Evolutionary conservation across 2,888 invertebrate species (phyloP).

Genomic region (Prosapia bicincta): DNA sequence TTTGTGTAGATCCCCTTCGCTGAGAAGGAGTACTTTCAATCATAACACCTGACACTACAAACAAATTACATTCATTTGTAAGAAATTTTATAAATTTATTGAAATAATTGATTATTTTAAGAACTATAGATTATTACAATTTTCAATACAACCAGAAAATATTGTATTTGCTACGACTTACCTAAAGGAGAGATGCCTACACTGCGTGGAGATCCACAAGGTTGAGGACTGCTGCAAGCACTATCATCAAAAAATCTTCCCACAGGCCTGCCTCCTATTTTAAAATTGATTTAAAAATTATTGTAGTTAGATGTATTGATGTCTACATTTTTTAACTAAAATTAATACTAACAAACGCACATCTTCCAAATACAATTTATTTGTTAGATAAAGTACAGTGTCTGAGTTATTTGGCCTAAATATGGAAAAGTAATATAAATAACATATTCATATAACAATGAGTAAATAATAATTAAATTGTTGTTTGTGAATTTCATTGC

Average conservation of each 20-base stretch:
- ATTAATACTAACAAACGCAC: neutral
- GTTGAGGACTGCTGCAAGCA: conserved; percentile 53
- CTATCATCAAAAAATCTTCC: conserved; percentile 45
- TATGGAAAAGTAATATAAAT: too few relatives aligned
- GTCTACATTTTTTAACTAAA: neutral
- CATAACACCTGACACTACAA: conserved; percentile 48
- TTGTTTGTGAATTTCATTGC: too few relatives aligned
- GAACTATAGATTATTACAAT: too few relatives aligned
- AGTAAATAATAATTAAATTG: too few relatives aligned
- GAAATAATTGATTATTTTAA: too few relatives aligned
- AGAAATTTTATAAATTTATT: too few relatives aligned
- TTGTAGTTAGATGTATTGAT: neutral
- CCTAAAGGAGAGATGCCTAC: conserved; percentile 55
- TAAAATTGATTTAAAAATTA: neutral
- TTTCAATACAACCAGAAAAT: neutral
- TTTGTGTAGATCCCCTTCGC: conserved; percentile 54
- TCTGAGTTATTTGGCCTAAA: too few relatives aligned
- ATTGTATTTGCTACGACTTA: conserved; percentile 39
- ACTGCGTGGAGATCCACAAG: conserved; percentile 54
- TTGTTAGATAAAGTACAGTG: too few relatives aligned
- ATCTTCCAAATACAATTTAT: neutral
- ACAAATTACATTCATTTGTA: neutral
- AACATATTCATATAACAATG: too few relatives aligned
- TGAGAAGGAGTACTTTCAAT: conserved; percentile 45
- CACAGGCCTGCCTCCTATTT: conserved; percentile 15